Conservation (phyloP, 2,797 vertebrate species). For the Columba guinea region DNA sequence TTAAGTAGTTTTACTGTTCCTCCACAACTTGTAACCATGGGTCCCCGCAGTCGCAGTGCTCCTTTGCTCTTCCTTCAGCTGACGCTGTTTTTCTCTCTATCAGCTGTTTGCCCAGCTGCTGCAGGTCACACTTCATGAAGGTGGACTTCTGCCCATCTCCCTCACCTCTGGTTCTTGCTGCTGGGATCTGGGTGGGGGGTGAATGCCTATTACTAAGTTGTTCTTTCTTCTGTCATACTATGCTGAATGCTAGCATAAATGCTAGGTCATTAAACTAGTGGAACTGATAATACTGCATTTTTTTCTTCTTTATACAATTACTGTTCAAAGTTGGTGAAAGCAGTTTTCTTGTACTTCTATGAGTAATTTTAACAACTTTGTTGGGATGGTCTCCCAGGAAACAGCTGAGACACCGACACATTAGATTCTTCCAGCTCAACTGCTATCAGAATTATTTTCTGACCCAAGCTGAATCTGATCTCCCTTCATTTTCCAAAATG, state of each 20-base stretch:
- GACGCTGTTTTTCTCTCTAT: background rate
- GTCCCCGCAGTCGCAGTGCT: accelerated
- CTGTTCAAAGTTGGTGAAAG: background rate
- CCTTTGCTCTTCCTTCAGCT: background rate
- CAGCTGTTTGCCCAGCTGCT: background rate
- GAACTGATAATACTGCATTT: background rate
- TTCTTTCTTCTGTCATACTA: background rate
- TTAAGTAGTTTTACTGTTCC: background rate
- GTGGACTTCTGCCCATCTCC: background rate
- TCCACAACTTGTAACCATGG: background rate
- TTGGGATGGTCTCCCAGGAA: background rate
- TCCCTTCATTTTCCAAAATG: background rate
- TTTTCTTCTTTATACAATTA: background rate
- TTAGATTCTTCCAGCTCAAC: background rate
- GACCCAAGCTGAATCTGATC: background rate
- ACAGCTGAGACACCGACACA: background rate
- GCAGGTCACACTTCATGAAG: background rate
- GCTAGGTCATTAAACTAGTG: background rate
- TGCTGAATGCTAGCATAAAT: background rate
- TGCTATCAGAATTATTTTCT: background rate
- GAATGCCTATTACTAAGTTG: background rate
- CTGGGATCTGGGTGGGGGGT: background rate
- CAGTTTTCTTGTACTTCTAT: background rate
- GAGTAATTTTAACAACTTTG: background rate
- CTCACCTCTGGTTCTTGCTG: background rate